Conservation (phyloP, 1,140 invertebrate genomes). For the Glossosoma conforme region DNA sequence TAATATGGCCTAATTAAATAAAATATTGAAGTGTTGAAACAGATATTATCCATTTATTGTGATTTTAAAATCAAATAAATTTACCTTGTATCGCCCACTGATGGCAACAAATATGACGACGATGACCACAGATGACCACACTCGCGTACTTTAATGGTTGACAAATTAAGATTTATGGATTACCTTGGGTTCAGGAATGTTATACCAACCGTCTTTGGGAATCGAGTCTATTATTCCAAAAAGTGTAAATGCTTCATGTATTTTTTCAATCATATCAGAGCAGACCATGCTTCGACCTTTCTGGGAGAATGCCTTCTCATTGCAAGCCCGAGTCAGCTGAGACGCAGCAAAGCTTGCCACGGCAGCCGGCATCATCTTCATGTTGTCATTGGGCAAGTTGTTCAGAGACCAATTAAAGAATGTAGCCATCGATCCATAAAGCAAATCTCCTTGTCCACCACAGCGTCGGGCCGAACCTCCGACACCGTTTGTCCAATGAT, state of each 20-base stretch:
- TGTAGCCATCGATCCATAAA: constrained; percentile 77
- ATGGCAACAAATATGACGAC: no score
- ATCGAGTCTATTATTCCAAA: no score
- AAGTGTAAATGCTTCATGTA: constrained; percentile 71
- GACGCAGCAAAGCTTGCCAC: constrained; percentile 79
- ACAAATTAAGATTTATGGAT: background rate
- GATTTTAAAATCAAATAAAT: no score
- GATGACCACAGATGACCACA: no score
- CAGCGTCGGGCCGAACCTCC: constrained; percentile 84
- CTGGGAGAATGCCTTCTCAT: constrained; percentile 67
- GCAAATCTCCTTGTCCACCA: constrained; percentile 94
- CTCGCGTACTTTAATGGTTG: no score
- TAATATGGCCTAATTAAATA: no score
- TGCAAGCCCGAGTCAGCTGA: constrained; percentile 74
- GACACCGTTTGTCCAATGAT: constrained; percentile 47
- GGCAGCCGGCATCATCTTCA: constrained; percentile 56
- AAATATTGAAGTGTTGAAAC: no score
- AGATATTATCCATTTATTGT: no score
- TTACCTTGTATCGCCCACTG: no score
- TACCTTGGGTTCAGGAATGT: no score
- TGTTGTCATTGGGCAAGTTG: constrained; percentile 41
- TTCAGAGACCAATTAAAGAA: constrained; percentile 79
- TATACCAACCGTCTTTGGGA: no score
- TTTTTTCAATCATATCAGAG: constrained; percentile 80
- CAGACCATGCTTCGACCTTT: constrained; percentile 79